Base-by-base conservation (phyloP, 2,888 invertebrate genomes). In the Anthophora plumipes region DNA sequence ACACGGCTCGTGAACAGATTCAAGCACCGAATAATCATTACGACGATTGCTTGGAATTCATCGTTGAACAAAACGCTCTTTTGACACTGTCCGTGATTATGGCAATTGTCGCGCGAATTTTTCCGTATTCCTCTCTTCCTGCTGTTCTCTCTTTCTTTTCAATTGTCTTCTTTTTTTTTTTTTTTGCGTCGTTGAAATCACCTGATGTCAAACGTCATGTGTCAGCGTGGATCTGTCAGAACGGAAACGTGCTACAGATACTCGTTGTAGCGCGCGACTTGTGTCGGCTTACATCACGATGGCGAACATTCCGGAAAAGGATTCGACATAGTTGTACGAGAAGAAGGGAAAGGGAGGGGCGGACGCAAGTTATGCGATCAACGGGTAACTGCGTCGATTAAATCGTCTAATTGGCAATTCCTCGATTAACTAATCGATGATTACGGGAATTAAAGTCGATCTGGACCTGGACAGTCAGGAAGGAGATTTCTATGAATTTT, bases 361-460 rank as follows among this genome's bases (percentile, higher is more conserved):
- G 31, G 31, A 3, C 31, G 31, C 14, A 5, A 59, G 67, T 68
- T 59, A 80, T 80, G 66, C 37, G 72, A 57, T 64, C 75, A 82
- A 81, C 67, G 64, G 77, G 46, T 63, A 86, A 79, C 82, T 88
- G 78, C 76, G 50, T 11, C 82, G 85, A 88, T 88, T 84, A 71
- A 67, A 46, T 41, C 50, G 57, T 78, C 82, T 81, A 85, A 84
- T 77, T 75, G 77, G 67, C 79, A 71, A 71, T 82, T 80, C 61
- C 71, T 69, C 71, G 66, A 86, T 63, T 41, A 71, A 73, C 79
- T 67, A 68, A 86, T 85, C 80, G 79, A 78, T 74, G 66, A 69
- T 67, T 54, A 57, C 67, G 63, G 37, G 73, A 77, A 59, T 78
- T 66, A 39, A 54, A 60, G 37, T 17, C 60, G 64, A 48, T 25